Evolutionary conservation across 2,888 invertebrate species (phyloP).

Genomic region (Apamea anceps): DNA sequence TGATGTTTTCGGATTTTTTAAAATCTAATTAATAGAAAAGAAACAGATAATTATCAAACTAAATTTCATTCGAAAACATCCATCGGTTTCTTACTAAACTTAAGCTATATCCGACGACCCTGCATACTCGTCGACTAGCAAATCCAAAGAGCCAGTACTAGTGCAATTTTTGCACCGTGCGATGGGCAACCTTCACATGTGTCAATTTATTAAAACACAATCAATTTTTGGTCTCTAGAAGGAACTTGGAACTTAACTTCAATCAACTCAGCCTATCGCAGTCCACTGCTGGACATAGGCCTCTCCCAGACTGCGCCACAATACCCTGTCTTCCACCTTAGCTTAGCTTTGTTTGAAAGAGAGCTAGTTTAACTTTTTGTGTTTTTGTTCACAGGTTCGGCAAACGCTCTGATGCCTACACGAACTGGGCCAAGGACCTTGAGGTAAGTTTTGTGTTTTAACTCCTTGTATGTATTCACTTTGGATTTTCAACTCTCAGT

Average conservation of each 20-base stretch:
- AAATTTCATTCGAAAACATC: no score
- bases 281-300: no score
- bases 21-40: no score
- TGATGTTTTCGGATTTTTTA: no score
- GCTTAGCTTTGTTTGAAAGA: not conserved
- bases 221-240: not conserved
- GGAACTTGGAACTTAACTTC: not conserved
- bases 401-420: constrained; percentile 85
- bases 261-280: no score
- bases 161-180: not conserved
- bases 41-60: no score
- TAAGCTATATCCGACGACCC: no score
- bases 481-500: not conserved
- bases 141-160: not conserved
- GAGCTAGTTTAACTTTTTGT: constrained; percentile 8
- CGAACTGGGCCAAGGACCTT: constrained; percentile 88
- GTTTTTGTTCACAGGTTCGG: constrained; percentile 83
- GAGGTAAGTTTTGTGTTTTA: constrained; percentile 77
- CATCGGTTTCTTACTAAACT: no score
- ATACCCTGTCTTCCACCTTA: no score
- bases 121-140: no score
- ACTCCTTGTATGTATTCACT: not conserved
- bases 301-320: no score
- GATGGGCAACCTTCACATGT: not conserved
- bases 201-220: not conserved